Base-by-base conservation (phyloP, 1,140 invertebrate species). In the Oncopodura yosiiana region DNA sequence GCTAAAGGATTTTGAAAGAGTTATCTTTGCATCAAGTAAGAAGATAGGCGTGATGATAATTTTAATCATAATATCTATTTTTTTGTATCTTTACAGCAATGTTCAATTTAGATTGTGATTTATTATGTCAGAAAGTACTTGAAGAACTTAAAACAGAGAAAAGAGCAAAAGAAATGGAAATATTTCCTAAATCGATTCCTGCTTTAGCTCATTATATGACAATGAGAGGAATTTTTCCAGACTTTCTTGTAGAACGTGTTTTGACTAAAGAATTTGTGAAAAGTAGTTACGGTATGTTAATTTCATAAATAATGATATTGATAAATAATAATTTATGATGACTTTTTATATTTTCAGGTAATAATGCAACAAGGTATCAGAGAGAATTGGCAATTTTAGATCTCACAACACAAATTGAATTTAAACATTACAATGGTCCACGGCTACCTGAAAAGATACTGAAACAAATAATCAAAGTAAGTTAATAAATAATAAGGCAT, bases 1-100 rank as follows among this genome's bases (percentile, higher is more conserved):
- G 46, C 41, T 81, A 0, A 82, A 83, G 69, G 80, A 83, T 58
- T 65, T 81, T 9, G 81, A 82, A 68, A 70, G 79, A 53, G 66
- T 81, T 2, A 57, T 74, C 3, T 71, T 75, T 50, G 66, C 68
- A n/a, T n/a, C n/a, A n/a, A n/a, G n/a, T n/a, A n/a, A n/a, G n/a
- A n/a, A n/a, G n/a, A n/a, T n/a, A n/a, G n/a, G n/a, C n/a, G n/a
- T n/a, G n/a, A n/a, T n/a, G n/a, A n/a, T n/a, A n/a, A n/a, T n/a
- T n/a, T n/a, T n/a, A n/a, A n/a, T n/a, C n/a, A n/a, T n/a, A n/a
- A n/a, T n/a, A n/a, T n/a, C n/a, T n/a, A n/a, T n/a, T n/a, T n/a
- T n/a, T n/a, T n/a, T n/a, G n/a, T n/a, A n/a, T n/a, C n/a, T n/a
- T n/a, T 2, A 66, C 79, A 19, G 67, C 66, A 3, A 69, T 73